Evolutionary conservation across 37 sponge, comb jelly and placozoan genomes (phyloP).

Genomic region (Haliclona indistincta): DNA sequence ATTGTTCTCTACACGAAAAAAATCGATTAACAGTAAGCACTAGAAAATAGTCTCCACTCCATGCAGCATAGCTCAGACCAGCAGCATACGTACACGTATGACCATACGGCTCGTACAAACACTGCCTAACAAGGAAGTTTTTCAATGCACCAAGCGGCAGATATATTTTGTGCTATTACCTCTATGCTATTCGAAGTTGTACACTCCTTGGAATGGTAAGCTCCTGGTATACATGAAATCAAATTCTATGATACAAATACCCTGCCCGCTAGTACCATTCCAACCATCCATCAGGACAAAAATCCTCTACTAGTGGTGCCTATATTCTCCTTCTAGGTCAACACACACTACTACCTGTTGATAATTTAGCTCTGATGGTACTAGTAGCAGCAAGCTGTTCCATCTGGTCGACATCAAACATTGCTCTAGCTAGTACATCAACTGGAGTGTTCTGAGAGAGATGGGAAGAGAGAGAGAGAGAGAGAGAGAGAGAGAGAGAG

Average conservation of each 20-base stretch:
- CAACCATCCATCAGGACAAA: constrained; percentile 58
- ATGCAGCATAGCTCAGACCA: neutral
- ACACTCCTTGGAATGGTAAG: too few relatives aligned
- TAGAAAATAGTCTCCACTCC: neutral
- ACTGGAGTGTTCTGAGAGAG: constrained; percentile 45
- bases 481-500: neutral
- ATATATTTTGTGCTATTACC: too few relatives aligned
- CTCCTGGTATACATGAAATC: too few relatives aligned
- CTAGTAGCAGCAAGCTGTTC: constrained; percentile 30
- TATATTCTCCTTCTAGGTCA: too few relatives aligned
- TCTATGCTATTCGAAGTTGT: too few relatives aligned
- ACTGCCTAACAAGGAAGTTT: too few relatives aligned
- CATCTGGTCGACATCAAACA: constrained; percentile 23
- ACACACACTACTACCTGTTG: too few relatives aligned
- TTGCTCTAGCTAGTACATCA: constrained; percentile 18
- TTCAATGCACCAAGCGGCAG: too few relatives aligned
- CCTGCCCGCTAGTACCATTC: constrained; percentile 51
- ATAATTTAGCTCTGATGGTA: too few relatives aligned
- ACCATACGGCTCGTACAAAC: too few relatives aligned
- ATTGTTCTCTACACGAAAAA: constrained; percentile 31
- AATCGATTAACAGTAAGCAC: neutral
- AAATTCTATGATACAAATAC: constrained; percentile 90
- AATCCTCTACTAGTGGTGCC: constrained; percentile 56
- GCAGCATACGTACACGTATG: neutral
- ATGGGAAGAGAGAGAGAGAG: constrained; percentile 12